Evolutionary conservation across 2,888 invertebrate species (phyloP), one percentile per base, ranked within the genome.

Genomic region (Adelphocoris suturalis): DNA sequence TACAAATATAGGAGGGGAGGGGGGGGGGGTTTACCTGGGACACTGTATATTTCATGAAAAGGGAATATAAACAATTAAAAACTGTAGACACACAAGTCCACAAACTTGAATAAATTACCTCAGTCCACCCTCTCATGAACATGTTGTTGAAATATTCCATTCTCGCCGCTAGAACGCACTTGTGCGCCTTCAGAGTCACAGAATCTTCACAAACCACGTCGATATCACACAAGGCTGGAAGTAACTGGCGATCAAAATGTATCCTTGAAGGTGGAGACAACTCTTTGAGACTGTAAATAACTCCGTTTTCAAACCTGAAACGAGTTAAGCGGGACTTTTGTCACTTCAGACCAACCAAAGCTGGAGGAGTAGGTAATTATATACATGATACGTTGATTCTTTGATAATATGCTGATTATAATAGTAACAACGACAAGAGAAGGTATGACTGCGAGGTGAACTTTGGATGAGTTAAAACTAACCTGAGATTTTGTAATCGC

Each of bases 71-170:
- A 11, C 3, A 52, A 16, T 3, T 5, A 16, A 11, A 7, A 52
- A 52, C 2, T 16, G 13, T 14, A 52, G 52, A 7, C 14, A 5
- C 12, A 16, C 16, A 14, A 16, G 16, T 52, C 7, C 27, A 16
- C 28, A 11, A 19, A 19, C 12, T 47, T 2, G 81, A 12, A 7
- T 19, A 81, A n/a, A 93, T 93, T 92, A 96, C 96, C 95, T 96
- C 96, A 84, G 95, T 94, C 97, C 97, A 98, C 76, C 96, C 95
- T 92, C 96, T 95, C 92, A 96, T 95, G 92, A 98, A 96, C 97
- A 98, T 97, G 92, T 96, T 96, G 91, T 95, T 95, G 93, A 98
- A 98, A 93, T 98, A 98, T 91, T 98, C 97, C n/a, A 97, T 94
- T 52, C 97, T 94, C 0, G 97, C 96, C 0, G 96, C 96, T 23